Evolutionary conservation across 2,888 invertebrate genomes (phyloP).

Genomic region (Aquatica leii): DNA sequence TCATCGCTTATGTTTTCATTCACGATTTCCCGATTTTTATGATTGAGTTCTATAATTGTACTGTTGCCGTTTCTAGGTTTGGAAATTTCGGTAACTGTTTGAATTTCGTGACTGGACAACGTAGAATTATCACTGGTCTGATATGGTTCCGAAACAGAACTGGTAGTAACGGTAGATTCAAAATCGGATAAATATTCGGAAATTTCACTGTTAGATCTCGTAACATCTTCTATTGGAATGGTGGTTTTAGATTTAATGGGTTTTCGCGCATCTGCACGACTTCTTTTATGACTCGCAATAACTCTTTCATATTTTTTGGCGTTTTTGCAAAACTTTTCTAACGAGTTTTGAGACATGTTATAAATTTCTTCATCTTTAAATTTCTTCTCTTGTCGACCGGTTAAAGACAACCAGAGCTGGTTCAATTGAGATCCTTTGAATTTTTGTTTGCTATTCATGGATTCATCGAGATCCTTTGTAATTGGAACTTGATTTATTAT

Average conservation of each 20-base stretch:
- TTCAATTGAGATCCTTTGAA: slow-evolving; percentile 59
- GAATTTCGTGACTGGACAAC: background rate
- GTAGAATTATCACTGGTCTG: background rate
- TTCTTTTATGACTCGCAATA: background rate
- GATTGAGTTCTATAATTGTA: too few relatives aligned
- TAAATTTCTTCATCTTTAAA: slow-evolving; percentile 57
- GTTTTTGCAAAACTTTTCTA: slow-evolving; percentile 60
- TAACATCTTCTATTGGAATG: background rate
- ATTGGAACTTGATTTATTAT: slow-evolving; percentile 51
- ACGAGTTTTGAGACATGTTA: slow-evolving; percentile 57
- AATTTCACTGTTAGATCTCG: background rate
- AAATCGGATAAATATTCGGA: slow-evolving; percentile 23
- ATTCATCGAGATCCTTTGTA: slow-evolving; percentile 20
- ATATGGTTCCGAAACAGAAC: background rate
- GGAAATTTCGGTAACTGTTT: slow-evolving; percentile 2
- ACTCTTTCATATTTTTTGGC: slow-evolving; percentile 51
- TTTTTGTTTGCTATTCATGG: slow-evolving; percentile 34
- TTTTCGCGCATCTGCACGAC: background rate
- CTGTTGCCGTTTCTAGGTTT: too few relatives aligned
- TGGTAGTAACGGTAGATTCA: slow-evolving; percentile 11
- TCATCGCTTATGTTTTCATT: too few relatives aligned
- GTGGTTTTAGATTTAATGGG: background rate
- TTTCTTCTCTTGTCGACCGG: slow-evolving; percentile 57
- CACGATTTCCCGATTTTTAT: too few relatives aligned
- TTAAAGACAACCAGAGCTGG: slow-evolving; percentile 61